Conservation (phyloP, 2,888 invertebrate species). For the Phengaris alcon region DNA sequence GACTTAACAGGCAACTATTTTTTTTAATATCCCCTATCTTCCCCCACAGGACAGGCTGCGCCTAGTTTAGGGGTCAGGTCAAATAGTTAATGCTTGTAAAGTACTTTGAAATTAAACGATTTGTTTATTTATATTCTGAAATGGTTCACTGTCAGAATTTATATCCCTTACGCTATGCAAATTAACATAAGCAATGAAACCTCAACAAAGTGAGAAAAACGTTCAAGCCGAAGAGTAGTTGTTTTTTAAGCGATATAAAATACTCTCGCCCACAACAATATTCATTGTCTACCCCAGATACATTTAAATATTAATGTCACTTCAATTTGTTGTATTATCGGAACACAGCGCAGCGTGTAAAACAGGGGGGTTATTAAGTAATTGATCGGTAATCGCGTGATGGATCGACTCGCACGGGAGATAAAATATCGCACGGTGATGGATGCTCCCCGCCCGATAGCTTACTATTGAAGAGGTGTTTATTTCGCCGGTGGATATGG, state of each 20-base stretch:
- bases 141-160: background rate
- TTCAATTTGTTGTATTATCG: background rate
- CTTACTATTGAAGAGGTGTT: conserved; percentile 31
- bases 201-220: background rate
- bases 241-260: background rate
- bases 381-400: conserved; percentile 32
- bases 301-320: background rate
- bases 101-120: background rate
- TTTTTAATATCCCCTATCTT: no score
- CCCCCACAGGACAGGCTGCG: no score
- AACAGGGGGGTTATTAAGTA: conserved; percentile 27
- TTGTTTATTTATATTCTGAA: background rate
- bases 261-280: background rate
- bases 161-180: background rate
- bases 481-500: conserved; percentile 11
- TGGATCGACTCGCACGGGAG: conserved; percentile 33
- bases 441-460: conserved; percentile 33
- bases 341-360: background rate
- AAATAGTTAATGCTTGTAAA: no score
- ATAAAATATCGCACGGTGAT: conserved; percentile 35
- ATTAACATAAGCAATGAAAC: background rate
- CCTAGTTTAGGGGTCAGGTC: no score
- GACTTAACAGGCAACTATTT: no score
- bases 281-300: background rate
- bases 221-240: background rate